Conservation (phyloP, 2,888 invertebrate genomes). For the Sphinx pinastri region DNA sequence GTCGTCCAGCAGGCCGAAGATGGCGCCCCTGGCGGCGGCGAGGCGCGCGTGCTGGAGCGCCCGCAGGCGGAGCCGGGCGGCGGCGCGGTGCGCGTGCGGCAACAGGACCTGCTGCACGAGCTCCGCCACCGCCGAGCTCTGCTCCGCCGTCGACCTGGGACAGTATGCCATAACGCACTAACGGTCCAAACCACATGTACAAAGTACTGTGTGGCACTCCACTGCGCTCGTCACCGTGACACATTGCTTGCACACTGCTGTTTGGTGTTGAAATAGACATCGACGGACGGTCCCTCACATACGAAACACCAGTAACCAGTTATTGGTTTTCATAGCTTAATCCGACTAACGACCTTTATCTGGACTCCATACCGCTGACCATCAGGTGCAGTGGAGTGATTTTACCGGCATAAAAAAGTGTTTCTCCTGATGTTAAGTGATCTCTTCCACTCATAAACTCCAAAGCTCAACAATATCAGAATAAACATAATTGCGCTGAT, state of each 20-base stretch:
- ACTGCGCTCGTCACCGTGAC: too few relatives aligned
- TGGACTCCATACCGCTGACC: background rate
- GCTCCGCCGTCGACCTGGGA: slow-evolving; percentile 70
- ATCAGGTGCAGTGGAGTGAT: background rate
- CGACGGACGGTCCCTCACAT: too few relatives aligned
- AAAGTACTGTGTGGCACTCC: too few relatives aligned
- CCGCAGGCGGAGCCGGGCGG: slow-evolving; percentile 54
- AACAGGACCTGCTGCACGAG: slow-evolving; percentile 84
- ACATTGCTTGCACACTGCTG: too few relatives aligned
- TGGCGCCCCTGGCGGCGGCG: slow-evolving; percentile 51
- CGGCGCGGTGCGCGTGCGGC: slow-evolving; percentile 74
- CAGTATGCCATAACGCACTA: background rate
- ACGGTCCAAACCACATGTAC: background rate
- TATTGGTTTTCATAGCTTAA: background rate
- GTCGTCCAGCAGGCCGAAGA: slow-evolving; percentile 61
- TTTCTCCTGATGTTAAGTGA: too few relatives aligned
- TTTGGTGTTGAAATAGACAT: too few relatives aligned
- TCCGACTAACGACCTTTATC: too few relatives aligned
- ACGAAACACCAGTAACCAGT: too few relatives aligned
- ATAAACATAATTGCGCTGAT: too few relatives aligned
- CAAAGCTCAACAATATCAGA: too few relatives aligned
- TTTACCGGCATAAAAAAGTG: too few relatives aligned
- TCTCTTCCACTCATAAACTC: too few relatives aligned
- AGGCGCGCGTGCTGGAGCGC: slow-evolving; percentile 53
- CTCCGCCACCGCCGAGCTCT: slow-evolving; percentile 83